Conservation (phyloP, 2,797 vertebrate species). For the Limnodromus scolopaceus region DNA sequence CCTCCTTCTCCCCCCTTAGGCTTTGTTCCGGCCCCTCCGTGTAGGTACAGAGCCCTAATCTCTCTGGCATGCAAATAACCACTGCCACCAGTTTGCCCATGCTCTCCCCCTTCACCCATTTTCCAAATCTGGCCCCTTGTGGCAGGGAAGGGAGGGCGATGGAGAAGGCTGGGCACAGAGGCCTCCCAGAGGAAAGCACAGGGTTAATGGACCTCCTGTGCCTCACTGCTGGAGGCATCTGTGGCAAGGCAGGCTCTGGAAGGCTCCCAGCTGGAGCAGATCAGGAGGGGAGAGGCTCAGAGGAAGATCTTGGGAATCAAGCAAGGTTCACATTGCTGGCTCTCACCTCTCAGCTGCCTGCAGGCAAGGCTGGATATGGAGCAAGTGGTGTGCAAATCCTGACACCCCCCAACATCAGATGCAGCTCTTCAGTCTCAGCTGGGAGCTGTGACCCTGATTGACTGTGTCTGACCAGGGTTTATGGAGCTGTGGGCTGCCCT, state of each 20-base stretch:
- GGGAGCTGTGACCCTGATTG: neutral
- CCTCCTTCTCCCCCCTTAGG: neutral
- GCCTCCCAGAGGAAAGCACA: neutral
- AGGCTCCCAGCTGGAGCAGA: neutral
- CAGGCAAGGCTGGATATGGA: neutral
- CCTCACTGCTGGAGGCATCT: neutral
- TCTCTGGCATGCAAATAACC: conserved; percentile 51
- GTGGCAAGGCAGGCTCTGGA: neutral
- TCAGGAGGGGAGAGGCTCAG: neutral
- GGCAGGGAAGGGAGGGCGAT: fast-evolving
- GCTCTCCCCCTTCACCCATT: conserved; percentile 34
- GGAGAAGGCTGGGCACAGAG: neutral
- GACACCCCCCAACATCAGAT: neutral
- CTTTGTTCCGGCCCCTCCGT: neutral
- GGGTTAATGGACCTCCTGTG: neutral
- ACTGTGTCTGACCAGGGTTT: neutral
- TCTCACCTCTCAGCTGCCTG: neutral
- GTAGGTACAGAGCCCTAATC: conserved; percentile 49
- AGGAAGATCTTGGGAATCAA: neutral
- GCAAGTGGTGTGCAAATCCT: neutral
- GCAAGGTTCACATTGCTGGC: fast-evolving
- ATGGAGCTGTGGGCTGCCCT: neutral
- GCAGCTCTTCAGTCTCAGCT: neutral
- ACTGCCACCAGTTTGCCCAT: neutral
- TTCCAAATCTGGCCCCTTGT: neutral